Conservation (phyloP, 2,888 invertebrate genomes). For the Liposcelis brunnea region DNA sequence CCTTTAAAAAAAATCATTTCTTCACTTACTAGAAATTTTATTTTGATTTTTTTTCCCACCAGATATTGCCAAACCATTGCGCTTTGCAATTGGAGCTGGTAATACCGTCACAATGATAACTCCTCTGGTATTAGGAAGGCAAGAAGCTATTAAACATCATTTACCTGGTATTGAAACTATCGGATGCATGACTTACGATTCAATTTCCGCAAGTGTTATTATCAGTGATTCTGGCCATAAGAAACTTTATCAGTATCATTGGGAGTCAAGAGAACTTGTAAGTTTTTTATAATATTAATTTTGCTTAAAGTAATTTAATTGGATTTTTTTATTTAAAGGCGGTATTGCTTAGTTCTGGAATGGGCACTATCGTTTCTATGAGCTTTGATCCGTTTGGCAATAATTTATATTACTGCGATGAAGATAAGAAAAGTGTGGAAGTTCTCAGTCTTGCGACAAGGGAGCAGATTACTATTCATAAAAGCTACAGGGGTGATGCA, state of each 20-base stretch:
- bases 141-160: background rate
- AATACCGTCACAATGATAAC: conserved; percentile 36
- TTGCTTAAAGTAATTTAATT: background rate
- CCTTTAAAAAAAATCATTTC: too few species aligned
- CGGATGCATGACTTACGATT: conserved; percentile 50
- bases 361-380: conserved; percentile 36
- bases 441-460: conserved; percentile 41
- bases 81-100: conserved; percentile 39
- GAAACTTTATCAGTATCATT: conserved; percentile 29
- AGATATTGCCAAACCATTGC: conserved; percentile 28
- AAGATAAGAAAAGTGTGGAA: conserved; percentile 42
- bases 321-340: conserved; percentile 10
- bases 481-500: conserved; percentile 37
- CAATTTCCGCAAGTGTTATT: conserved; percentile 21
- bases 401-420: conserved; percentile 56
- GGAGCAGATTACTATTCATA: conserved; percentile 39
- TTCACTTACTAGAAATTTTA: background rate
- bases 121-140: too few species aligned
- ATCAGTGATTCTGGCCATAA: conserved; percentile 33
- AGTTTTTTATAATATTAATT: background rate
- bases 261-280: conserved; percentile 17
- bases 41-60: conserved; percentile 4
- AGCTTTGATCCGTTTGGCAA: conserved; percentile 52
- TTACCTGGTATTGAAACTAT: conserved; percentile 28
- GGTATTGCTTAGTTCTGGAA: conserved; percentile 26